These are phyloP conservation scores for Lophius piscatorius DNA, from an alignment of 2,113 vertebrate genomes.

Conservation along the genomic window DNA sequence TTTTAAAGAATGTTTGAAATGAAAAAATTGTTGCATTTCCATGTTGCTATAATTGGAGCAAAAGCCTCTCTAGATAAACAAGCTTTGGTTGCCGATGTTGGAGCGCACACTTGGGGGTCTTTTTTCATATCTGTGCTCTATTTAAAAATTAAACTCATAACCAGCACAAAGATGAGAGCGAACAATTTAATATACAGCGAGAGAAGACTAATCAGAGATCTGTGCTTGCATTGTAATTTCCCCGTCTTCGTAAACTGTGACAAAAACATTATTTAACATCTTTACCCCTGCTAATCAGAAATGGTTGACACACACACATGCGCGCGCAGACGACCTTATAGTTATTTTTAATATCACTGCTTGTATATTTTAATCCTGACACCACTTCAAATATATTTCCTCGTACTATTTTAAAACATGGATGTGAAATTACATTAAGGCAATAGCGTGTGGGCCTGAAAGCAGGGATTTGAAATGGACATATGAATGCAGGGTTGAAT, in stretches of 20 bases:
- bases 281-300: conserved; percentile 61
- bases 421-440: conserved; percentile 77
- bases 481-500: conserved; percentile 78
- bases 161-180: conserved; percentile 44
- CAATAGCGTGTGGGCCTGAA: conserved; percentile 71
- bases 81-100: conserved; percentile 36
- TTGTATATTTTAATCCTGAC: conserved; percentile 75
- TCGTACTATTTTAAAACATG: conserved; percentile 66
- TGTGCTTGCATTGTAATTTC: conserved; percentile 63
- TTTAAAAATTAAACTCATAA: conserved; percentile 72
- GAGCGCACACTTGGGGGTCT: conserved; percentile 63
- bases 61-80: conserved; percentile 72
- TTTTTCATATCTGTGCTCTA: conserved; percentile 63
- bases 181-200: conserved; percentile 65
- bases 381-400: conserved; percentile 77
- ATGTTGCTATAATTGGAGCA: conserved; percentile 72
- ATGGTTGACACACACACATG: conserved; percentile 25
- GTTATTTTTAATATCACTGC: conserved; percentile 71
- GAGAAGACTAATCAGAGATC: conserved; percentile 69
- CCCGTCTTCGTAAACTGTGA: conserved; percentile 58
- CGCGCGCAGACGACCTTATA: conserved; percentile 38
- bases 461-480: conserved; percentile 75
- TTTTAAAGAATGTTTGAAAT: conserved; percentile 65
- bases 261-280: conserved; percentile 73
- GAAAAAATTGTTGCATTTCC: conserved; percentile 73